Conservation (phyloP, 2,113 vertebrate genomes). For the Mellivora capensis region DNA sequence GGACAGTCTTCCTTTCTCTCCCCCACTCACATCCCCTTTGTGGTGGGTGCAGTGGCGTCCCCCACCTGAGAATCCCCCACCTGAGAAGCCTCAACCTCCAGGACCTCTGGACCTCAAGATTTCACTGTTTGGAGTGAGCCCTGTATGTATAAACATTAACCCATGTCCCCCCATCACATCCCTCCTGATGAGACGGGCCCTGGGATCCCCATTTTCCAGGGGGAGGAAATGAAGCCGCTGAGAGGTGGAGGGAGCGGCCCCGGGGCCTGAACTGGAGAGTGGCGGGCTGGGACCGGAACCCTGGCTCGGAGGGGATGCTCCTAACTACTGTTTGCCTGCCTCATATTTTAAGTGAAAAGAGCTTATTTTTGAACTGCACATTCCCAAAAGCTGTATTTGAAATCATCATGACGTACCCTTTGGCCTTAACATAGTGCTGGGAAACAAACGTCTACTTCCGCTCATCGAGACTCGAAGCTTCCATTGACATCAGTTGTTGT, state of each 20-base stretch:
- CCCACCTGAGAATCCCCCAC: neutral
- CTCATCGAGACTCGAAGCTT: neutral
- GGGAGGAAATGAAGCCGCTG: neutral
- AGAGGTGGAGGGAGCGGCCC: too few relatives aligned
- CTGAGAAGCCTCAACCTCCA: neutral
- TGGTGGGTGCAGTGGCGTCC: too few relatives aligned
- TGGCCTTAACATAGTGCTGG: neutral
- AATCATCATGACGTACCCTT: neutral
- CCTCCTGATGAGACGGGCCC: neutral
- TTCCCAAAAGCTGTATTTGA: neutral
- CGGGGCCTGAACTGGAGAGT: neutral
- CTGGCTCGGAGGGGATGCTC: neutral
- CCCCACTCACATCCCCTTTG: neutral
- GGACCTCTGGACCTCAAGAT: neutral
- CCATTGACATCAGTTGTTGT: neutral
- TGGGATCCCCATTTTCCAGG: neutral
- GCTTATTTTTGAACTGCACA: neutral
- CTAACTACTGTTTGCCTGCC: neutral
- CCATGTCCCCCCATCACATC: neutral
- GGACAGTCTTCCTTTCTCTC: neutral
- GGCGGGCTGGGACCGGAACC: neutral
- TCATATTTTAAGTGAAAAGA: neutral
- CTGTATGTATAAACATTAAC: neutral
- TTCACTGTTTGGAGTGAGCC: rapidly evolving
- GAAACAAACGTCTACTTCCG: neutral